Conservation (phyloP, 2,888 invertebrate genomes). For the Mactromeris polynyma region DNA sequence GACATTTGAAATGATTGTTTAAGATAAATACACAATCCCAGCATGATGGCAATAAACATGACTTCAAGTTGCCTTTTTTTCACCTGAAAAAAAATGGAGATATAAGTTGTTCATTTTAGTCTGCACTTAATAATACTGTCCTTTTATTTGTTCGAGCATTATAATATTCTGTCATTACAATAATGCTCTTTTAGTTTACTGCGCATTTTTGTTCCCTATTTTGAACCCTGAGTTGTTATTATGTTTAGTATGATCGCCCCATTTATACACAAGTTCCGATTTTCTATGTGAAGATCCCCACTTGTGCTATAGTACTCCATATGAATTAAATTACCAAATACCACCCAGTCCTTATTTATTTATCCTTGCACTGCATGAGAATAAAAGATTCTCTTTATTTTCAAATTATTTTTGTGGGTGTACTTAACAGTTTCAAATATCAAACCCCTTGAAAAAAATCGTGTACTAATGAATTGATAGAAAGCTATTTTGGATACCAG, state of each 20-base stretch:
- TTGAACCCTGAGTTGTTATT: background rate
- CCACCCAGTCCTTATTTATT: conserved; percentile 19
- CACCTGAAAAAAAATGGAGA: too few species aligned
- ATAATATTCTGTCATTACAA: background rate
- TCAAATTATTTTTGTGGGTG: conserved; percentile 12
- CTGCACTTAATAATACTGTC: too few species aligned
- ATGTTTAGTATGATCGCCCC: background rate
- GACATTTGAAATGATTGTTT: too few species aligned
- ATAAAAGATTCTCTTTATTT: conserved; percentile 6
- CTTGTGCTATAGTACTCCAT: background rate
- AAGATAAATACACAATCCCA: too few species aligned
- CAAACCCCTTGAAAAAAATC: background rate
- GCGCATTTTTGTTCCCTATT: background rate
- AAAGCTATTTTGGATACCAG: background rate
- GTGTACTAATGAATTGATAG: conserved; percentile 1
- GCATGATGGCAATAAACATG: too few species aligned
- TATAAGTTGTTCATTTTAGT: too few species aligned
- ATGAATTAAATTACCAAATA: background rate
- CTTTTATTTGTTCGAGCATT: too few species aligned
- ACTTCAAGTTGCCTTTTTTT: too few species aligned
- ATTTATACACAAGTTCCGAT: background rate
- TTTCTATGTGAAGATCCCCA: background rate
- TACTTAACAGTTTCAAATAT: background rate
- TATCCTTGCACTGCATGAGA: background rate
- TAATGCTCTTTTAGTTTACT: background rate